Conservation (phyloP, 2,888 invertebrate species). For the Tipula helvola region DNA sequence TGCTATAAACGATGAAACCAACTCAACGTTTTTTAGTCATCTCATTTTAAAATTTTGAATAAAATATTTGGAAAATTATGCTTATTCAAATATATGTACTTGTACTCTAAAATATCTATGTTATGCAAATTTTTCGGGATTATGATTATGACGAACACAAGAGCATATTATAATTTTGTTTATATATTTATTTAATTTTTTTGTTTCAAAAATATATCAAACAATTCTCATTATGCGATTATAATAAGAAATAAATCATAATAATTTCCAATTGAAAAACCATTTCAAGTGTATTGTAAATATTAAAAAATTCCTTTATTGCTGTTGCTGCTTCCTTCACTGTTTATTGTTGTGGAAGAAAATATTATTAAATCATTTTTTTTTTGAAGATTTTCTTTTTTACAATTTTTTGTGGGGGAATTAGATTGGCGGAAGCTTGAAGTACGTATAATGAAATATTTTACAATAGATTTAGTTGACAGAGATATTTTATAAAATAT, state of each 20-base stretch:
- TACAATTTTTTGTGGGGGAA: neutral
- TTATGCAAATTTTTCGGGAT: neutral
- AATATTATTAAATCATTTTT: neutral
- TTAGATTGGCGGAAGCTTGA: neutral
- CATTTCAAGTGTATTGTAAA: neutral
- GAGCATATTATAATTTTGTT: neutral
- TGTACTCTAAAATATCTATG: too few relatives aligned
- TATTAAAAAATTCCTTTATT: neutral
- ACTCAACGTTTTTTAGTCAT: too few relatives aligned
- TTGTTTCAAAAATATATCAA: neutral
- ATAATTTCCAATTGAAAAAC: neutral
- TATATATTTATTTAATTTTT: neutral
- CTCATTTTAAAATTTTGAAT: too few relatives aligned
- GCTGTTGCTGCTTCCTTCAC: neutral
- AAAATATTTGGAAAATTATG: too few relatives aligned
- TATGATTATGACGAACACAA: neutral
- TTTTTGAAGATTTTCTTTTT: neutral
- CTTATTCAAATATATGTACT: too few relatives aligned
- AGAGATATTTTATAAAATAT: neutral
- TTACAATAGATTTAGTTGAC: neutral
- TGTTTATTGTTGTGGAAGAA: neutral
- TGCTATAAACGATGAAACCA: too few relatives aligned
- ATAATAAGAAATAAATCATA: neutral
- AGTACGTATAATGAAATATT: neutral
- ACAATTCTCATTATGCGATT: neutral